Evolutionary conservation across 1,140 invertebrate species (phyloP), one percentile per base, ranked within the genome.

Genomic region (Maniola jurtina): DNA sequence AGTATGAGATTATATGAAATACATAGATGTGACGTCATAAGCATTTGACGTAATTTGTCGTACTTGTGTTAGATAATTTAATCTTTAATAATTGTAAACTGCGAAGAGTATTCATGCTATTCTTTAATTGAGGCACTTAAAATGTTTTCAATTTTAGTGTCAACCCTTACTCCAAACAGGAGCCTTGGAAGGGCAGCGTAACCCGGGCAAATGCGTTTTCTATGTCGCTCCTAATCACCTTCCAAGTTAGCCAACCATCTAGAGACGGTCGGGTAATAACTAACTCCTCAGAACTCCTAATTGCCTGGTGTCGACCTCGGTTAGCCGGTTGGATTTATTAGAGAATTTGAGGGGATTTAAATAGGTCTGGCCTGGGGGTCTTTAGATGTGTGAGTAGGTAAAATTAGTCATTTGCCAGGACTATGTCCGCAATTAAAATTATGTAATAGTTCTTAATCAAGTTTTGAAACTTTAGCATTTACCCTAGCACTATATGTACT

Each of bases 181-280:
- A 67, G n/a, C n/a, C n/a, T n/a, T n/a, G n/a, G n/a, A n/a, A n/a
- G 61, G 59, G 66, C 73, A 64, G 66, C 64, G 69, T 79, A 77
- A 81, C 68, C 64, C 76, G 68, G 68, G 74, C 76, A 85, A 86
- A 86, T 88, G 84, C 81, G 85, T 79, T 85, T 86, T 83, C 79
- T 70, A 79, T 83, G 84, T 86, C 75, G 69, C 68, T 67, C 60
- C 71, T 78, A 81, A 80, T 79, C 76, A 68, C 72, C 69, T 57
- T 72, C 73, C 59, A 57, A 83, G 78, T 75, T 74, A 66, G 45
- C 70, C 60, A 50, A 56, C 70, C 71, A 65, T 76, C 77, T 74
- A 68, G 67, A 81, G 72, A 63, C 70, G 73, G 73, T 70, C 76
- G 79, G 73, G 71, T 84, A 79, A 85, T 81, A 79, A 80, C 76